Conservation (phyloP, 1,140 invertebrate genomes). For the Euura lappo region DNA sequence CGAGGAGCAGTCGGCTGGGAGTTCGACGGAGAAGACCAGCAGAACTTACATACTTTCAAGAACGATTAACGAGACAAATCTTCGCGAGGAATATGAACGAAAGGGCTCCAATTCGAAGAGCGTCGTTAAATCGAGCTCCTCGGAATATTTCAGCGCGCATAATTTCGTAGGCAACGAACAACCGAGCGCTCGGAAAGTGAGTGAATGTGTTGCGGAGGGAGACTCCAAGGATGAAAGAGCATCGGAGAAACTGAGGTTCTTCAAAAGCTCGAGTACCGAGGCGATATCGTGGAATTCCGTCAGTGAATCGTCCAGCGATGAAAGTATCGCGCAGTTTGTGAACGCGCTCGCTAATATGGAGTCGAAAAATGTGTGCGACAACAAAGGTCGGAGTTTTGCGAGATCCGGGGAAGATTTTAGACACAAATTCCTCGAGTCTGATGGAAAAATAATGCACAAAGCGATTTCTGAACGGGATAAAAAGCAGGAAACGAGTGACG, state of each 20-base stretch:
- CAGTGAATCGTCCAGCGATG: slow-evolving; percentile 22
- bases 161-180: slow-evolving; percentile 8
- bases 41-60: slow-evolving; percentile 22
- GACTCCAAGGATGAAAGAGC: background rate
- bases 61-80: background rate
- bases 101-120: background rate
- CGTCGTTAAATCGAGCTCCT: background rate
- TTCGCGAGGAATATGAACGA: background rate
- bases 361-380: background rate
- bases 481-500: too few species aligned
- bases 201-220: background rate
- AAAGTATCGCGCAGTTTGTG: slow-evolving; percentile 14
- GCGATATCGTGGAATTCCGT: background rate
- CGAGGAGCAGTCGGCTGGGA: slow-evolving; percentile 36
- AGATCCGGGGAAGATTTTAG: background rate
- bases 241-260: background rate
- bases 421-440: background rate
- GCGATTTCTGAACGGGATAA: background rate
- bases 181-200: background rate
- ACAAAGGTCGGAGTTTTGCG: background rate
- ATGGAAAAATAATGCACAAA: background rate
- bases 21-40: slow-evolving; percentile 27
- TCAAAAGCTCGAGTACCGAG: background rate
- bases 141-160: slow-evolving; percentile 19
- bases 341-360: background rate